Evolutionary conservation across 2,113 vertebrate genomes (phyloP).

Genomic region (Bungarus multicinctus): DNA sequence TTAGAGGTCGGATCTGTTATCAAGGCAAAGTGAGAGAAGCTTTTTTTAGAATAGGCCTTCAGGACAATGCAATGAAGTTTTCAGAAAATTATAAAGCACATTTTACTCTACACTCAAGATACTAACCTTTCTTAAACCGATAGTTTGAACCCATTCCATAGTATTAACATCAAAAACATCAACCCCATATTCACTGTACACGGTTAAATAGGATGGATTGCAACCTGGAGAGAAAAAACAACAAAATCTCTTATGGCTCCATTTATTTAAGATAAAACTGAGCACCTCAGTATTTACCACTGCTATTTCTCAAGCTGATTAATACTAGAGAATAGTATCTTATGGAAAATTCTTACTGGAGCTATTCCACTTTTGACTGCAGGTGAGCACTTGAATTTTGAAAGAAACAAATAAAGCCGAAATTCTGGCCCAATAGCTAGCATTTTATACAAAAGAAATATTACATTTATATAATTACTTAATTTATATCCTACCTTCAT

Average conservation of each 20-base stretch:
- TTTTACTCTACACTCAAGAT: neutral
- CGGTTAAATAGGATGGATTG: conserved; percentile 83
- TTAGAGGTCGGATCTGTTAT: conserved; percentile 87
- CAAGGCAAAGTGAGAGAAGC: conserved; percentile 13
- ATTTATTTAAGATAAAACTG: neutral
- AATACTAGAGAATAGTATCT: neutral
- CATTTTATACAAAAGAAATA: neutral
- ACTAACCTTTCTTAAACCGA: conserved; percentile 86
- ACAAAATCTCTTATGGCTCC: conserved; percentile 19
- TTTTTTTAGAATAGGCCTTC: conserved; percentile 35
- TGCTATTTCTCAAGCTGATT: neutral
- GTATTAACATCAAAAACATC: conserved; percentile 92
- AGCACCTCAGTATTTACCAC: neutral
- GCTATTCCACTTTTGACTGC: neutral
- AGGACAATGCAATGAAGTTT: neutral
- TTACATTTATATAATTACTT: neutral
- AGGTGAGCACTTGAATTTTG: neutral
- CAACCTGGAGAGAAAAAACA: conserved; percentile 76
- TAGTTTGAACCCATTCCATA: conserved; percentile 95
- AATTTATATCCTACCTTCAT: neutral
- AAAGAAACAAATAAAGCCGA: neutral
- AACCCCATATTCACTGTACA: conserved; percentile 93
- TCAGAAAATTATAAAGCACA: neutral
- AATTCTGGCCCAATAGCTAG: neutral
- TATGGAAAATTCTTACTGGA: neutral